Percentiles rank a stretch among this genome's conserved stretches.
These are phyloP conservation scores for Sphaerophoria rueppellii DNA, from an alignment of 2,888 invertebrate species.

Conservation along the genomic window DNA sequence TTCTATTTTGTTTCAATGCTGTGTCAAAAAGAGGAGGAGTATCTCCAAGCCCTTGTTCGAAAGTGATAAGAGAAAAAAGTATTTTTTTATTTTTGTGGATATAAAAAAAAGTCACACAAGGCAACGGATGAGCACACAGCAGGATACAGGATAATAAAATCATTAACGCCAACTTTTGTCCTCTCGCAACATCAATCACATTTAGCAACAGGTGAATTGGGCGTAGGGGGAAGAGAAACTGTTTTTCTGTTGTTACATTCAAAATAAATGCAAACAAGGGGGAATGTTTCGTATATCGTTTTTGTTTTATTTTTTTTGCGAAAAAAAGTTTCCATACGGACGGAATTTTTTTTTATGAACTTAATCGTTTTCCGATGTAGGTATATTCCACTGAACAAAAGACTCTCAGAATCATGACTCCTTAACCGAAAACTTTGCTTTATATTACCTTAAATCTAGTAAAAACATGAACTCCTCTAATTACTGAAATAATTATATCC, in stretches of 20 bases:
- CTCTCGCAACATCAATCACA: conserved; percentile 38
- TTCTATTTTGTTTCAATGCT: neutral
- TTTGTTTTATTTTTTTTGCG: neutral
- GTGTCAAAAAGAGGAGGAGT: conserved; percentile 31
- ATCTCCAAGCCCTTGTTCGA: conserved; percentile 13
- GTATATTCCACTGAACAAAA: conserved; percentile 1
- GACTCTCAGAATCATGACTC: neutral
- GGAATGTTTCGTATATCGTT: neutral
- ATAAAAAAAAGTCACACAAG: conserved; percentile 33
- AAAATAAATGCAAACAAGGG: neutral
- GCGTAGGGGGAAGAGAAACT: conserved; percentile 18
- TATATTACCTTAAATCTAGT: conserved; percentile 7
- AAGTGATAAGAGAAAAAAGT: conserved; percentile 27
- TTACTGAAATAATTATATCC: conserved; percentile 35
- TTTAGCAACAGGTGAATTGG: conserved; percentile 71
- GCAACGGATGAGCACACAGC: conserved; percentile 2
- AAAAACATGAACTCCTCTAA: conserved; percentile 30
- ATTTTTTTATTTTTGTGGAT: conserved; percentile 5
- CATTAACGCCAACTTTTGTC: conserved; percentile 23
- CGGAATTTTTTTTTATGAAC: neutral
- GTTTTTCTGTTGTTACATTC: conserved; percentile 49
- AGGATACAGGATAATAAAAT: conserved; percentile 51
- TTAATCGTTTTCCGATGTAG: too few relatives aligned
- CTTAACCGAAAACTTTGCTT: neutral
- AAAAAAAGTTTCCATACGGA: conserved; percentile 33